Conservation (phyloP, 1,140 invertebrate genomes). For the Tetramorium simillimum region DNA sequence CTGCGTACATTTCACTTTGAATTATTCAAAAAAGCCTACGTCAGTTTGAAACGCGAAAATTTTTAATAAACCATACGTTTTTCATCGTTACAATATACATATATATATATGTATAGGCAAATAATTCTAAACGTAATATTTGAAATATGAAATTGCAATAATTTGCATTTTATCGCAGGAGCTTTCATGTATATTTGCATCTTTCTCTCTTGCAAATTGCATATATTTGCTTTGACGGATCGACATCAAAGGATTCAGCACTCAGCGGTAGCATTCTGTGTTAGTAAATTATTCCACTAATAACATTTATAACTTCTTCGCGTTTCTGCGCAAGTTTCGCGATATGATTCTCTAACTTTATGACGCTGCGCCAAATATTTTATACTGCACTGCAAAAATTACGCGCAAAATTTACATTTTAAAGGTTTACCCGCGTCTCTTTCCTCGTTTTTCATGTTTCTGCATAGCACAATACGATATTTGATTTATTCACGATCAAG, state of each 20-base stretch:
- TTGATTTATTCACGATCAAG: not conserved
- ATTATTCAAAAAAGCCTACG: not conserved
- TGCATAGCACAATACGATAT: not conserved
- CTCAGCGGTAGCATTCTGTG: not conserved
- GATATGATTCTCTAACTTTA: not conserved
- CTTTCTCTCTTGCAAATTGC: constrained; percentile 23
- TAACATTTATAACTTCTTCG: not conserved
- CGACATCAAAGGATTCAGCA: constrained; percentile 22
- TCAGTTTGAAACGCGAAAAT: not conserved
- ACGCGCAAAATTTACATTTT: constrained; percentile 3
- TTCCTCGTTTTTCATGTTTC: not conserved
- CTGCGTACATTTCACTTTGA: not conserved
- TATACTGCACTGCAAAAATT: not conserved
- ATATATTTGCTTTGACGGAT: constrained; percentile 14
- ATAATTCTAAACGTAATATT: not conserved
- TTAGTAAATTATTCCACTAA: constrained; percentile 35
- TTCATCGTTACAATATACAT: not conserved
- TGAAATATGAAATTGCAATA: constrained; percentile 3
- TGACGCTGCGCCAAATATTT: not conserved
- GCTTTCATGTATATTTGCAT: constrained; percentile 31
- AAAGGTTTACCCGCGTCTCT: not conserved
- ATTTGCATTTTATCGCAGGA: constrained; percentile 19
- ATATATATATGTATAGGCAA: not conserved
- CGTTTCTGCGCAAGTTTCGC: constrained; percentile 1
- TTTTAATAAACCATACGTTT: not conserved